phyloP scores from a whole-genome alignment of 92 coral and sea anemone species.

The Parazoanthus atlanticus region DNA sequence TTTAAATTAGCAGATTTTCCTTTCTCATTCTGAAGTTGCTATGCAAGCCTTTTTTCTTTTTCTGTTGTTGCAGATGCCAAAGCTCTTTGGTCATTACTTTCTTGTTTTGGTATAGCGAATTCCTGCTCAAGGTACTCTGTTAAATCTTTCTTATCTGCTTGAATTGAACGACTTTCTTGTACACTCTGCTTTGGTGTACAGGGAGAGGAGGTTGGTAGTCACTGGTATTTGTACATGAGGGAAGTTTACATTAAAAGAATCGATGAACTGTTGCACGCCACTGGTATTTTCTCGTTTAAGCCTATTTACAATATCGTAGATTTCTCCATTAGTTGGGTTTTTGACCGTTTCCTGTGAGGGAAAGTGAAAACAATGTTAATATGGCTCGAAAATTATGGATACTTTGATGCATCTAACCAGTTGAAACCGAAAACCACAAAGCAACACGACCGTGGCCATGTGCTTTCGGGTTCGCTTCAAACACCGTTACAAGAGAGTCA shows the following conservation, averaged over 20 bases:
- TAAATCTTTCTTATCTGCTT: slow-evolving; percentile 2
- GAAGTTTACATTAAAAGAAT: slow-evolving; percentile 6
- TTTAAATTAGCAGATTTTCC: too few relatives aligned
- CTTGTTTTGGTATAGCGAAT: slow-evolving; percentile 5
- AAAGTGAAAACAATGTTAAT: too few relatives aligned
- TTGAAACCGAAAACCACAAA: too few relatives aligned
- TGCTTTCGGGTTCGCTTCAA: not conserved
- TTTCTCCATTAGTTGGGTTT: not conserved
- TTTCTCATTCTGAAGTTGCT: too few relatives aligned
- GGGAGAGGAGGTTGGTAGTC: slow-evolving; percentile 8
- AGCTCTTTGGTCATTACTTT: slow-evolving; percentile 17
- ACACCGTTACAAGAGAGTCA: not conserved
- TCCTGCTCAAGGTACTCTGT: not conserved
- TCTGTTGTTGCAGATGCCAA: not conserved
- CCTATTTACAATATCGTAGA: not conserved
- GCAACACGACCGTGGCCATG: not conserved
- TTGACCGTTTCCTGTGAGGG: not conserved
- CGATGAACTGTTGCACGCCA: slow-evolving; percentile 22
- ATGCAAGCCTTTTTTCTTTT: too few relatives aligned
- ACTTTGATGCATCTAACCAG: not conserved
- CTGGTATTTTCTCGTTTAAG: slow-evolving; percentile 5
- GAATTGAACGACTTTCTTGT: not conserved
- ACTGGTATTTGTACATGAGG: slow-evolving; percentile 16
- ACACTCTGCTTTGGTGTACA: slow-evolving; percentile 28
- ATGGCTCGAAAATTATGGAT: not conserved